Evolutionary conservation across 2,113 vertebrate genomes (phyloP).

Genomic region (Leucoraja erinaceus): DNA sequence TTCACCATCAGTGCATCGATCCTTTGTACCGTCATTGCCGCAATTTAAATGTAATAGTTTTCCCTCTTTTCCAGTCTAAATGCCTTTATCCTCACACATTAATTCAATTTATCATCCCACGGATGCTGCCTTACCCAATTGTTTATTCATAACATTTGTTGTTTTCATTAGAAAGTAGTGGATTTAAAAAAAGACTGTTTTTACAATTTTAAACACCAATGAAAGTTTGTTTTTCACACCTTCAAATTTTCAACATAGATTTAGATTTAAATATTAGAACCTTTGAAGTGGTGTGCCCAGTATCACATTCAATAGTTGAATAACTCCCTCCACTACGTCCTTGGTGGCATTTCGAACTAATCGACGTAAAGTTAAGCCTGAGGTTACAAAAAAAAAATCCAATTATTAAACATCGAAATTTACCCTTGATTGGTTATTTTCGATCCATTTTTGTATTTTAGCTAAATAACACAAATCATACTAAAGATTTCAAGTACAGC

Average conservation of each 20-base stretch:
- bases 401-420: not conserved
- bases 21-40: too few species aligned
- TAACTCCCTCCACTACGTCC: constrained; percentile 71
- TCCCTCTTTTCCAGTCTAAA: too few species aligned
- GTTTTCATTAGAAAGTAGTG: too few species aligned
- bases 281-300: constrained; percentile 63
- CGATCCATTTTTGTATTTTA: not conserved
- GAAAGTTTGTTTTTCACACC: not conserved
- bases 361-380: constrained; percentile 76
- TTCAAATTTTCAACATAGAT: not conserved
- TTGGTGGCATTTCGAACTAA: constrained; percentile 66
- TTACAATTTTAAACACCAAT: not conserved
- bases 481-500: not conserved
- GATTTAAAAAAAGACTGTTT: too few species aligned
- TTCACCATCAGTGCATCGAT: too few species aligned
- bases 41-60: too few species aligned
- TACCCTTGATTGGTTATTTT: not conserved
- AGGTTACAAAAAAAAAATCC: not conserved
- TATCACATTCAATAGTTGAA: constrained; percentile 73
- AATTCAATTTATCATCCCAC: too few species aligned
- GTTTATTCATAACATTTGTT: too few species aligned
- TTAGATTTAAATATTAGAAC: constrained; percentile 49
- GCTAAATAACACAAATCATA: not conserved
- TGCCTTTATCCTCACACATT: too few species aligned
- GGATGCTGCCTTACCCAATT: too few species aligned